These are phyloP conservation scores for Axea sp. DNA, from an alignment of 2,888 invertebrate species.

Conservation along the genomic window DNA sequence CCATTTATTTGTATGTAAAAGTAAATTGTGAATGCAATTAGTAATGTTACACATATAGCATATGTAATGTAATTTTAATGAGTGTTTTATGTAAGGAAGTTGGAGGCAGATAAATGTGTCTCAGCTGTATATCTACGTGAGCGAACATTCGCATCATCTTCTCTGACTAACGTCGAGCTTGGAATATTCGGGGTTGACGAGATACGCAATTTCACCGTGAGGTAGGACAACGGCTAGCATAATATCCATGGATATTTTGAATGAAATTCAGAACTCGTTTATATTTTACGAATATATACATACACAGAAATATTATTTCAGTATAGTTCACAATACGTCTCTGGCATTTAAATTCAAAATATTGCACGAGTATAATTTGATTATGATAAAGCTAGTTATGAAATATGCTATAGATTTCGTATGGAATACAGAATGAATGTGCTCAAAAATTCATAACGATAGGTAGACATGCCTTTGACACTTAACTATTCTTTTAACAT, in stretches of 20 bases:
- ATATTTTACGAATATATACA: slow-evolving; percentile 48
- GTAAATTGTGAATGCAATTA: too few species aligned
- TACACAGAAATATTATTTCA: slow-evolving; percentile 27
- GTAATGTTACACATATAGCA: background rate
- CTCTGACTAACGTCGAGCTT: slow-evolving; percentile 24
- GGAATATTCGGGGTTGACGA: slow-evolving; percentile 45
- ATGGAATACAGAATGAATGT: slow-evolving; percentile 12
- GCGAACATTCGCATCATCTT: slow-evolving; percentile 21
- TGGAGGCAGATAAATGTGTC: slow-evolving; percentile 10
- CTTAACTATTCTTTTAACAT: slow-evolving; percentile 7
- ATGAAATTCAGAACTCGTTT: slow-evolving; percentile 51
- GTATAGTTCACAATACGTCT: slow-evolving; percentile 23
- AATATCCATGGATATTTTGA: slow-evolving; percentile 42
- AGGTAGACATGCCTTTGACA: slow-evolving; percentile 2
- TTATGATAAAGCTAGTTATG: slow-evolving; percentile 50
- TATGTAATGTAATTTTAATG: slow-evolving; percentile 32
- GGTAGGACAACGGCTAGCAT: slow-evolving; percentile 26
- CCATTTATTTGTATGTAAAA: too few species aligned
- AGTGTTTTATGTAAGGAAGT: slow-evolving; percentile 32
- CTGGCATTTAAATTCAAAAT: slow-evolving; percentile 52
- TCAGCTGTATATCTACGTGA: slow-evolving; percentile 12
- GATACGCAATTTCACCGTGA: slow-evolving; percentile 26
- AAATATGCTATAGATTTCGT: slow-evolving; percentile 31
- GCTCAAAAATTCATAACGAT: slow-evolving; percentile 12
- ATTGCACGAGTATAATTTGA: slow-evolving; percentile 42